Percentiles rank a stretch among this genome's conserved stretches.
Evolutionary conservation across 2,797 vertebrate genomes (phyloP).

Genomic region (Myoxocephalus aenaeus): DNA sequence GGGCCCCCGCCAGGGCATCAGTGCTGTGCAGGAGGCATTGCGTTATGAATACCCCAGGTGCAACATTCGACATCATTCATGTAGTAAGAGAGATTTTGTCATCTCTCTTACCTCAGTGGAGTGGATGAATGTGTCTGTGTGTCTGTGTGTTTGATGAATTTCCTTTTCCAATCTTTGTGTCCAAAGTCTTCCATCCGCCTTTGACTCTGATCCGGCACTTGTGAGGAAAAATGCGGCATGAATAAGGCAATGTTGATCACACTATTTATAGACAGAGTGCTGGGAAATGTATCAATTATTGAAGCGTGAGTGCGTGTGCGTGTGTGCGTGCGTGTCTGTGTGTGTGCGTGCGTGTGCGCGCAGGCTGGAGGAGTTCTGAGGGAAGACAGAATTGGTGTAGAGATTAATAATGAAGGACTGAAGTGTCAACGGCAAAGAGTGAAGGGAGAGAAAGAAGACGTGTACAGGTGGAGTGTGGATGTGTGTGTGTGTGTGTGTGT

Average conservation of each 20-base stretch:
- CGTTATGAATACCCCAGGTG: constrained; percentile 78
- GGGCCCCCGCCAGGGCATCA: constrained; percentile 68
- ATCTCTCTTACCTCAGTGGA: constrained; percentile 36
- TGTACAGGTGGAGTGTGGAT: constrained; percentile 29
- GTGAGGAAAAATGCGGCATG: constrained; percentile 18
- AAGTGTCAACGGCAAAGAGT: constrained; percentile 52
- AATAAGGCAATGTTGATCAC: constrained; percentile 60
- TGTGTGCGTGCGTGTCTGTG: constrained; percentile 8
- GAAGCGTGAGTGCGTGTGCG: constrained; percentile 30
- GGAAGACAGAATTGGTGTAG: constrained; percentile 62
- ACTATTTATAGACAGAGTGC: constrained; percentile 73
- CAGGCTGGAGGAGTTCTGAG: constrained; percentile 48
- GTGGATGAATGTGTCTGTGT: constrained; percentile 33
- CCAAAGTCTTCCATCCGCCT: constrained; percentile 11
- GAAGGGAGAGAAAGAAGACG: constrained; percentile 39
- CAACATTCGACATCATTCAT: constrained; percentile 41
- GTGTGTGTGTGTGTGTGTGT: constrained; percentile 5
- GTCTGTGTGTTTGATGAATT: background rate
- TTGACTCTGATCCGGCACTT: constrained; percentile 13
- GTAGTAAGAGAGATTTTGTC: background rate
- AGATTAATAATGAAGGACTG: constrained; percentile 78
- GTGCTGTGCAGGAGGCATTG: constrained; percentile 72
- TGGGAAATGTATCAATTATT: constrained; percentile 78
- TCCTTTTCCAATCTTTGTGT: constrained; percentile 6
- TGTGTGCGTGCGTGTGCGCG: constrained; percentile 5